These are phyloP conservation scores for Ectemnius cavifrons DNA, from an alignment of 2,888 invertebrate genomes.

Conservation along the genomic window DNA sequence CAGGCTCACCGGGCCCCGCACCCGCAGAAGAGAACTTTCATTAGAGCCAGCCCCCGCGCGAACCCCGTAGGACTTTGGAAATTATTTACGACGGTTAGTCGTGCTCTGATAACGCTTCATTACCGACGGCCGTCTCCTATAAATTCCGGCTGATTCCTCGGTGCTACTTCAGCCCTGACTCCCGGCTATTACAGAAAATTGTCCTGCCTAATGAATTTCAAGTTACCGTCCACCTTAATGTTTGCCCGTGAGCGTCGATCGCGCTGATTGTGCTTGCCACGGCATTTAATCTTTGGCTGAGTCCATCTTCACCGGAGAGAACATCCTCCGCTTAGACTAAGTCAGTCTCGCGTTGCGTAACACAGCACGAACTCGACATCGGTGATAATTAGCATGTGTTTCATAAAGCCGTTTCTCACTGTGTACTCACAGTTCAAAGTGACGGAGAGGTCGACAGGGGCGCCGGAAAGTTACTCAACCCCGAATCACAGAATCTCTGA, in stretches of 20 bases:
- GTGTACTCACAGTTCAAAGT: neutral
- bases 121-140: neutral
- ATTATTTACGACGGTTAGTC: conserved; percentile 27
- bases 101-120: conserved; percentile 15
- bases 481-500: conserved; percentile 45
- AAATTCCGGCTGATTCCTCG: neutral
- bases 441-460: conserved; percentile 15
- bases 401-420: conserved; percentile 11
- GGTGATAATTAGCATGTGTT: conserved; percentile 12
- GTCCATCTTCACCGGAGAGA: too few relatives aligned
- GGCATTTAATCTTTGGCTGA: too few relatives aligned
- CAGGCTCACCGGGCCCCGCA: conserved; percentile 10
- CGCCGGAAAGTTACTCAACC: conserved; percentile 30
- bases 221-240: too few relatives aligned
- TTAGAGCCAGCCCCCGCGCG: conserved; percentile 17
- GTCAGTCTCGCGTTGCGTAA: too few relatives aligned
- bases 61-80: neutral
- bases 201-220: too few relatives aligned
- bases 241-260: too few relatives aligned
- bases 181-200: too few relatives aligned
- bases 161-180: too few relatives aligned
- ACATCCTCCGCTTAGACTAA: too few relatives aligned
- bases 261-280: too few relatives aligned
- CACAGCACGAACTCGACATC: too few relatives aligned
- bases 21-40: conserved; percentile 15